These are phyloP conservation scores for Watsonalla binaria DNA, from an alignment of 2,888 invertebrate species.

Conservation along the genomic window DNA sequence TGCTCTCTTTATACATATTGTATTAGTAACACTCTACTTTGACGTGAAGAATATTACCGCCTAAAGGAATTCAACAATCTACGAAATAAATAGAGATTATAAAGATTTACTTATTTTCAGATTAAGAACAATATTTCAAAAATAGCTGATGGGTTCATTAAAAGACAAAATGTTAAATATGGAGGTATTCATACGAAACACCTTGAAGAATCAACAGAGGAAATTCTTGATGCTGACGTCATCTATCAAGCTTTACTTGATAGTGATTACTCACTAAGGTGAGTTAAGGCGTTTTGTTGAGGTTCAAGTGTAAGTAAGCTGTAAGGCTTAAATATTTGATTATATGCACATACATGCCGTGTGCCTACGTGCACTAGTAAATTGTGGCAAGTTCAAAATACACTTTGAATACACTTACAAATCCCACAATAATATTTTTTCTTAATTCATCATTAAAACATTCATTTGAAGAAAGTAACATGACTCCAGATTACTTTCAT, in stretches of 20 bases:
- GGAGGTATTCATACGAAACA: neutral
- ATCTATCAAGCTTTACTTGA: neutral
- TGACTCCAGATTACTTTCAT: no score
- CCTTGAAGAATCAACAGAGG: constrained; percentile 5
- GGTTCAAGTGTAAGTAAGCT: no score
- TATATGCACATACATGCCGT: no score
- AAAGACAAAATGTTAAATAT: neutral
- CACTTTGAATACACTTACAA: no score
- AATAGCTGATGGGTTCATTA: constrained; percentile 33
- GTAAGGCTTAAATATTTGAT: no score
- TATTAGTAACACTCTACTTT: no score
- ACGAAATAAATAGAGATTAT: neutral
- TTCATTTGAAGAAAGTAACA: neutral
- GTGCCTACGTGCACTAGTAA: no score
- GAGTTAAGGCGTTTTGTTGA: neutral
- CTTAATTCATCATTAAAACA: neutral
- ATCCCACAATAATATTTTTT: no score
- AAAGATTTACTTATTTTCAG: constrained; percentile 14
- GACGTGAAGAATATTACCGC: no score
- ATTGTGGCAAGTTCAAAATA: no score
- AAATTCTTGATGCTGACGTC: neutral
- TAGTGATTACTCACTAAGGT: neutral
- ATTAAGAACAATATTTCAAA: constrained; percentile 28
- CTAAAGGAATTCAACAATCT: neutral
- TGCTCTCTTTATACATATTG: no score